Conservation (phyloP, 2,888 invertebrate genomes). For the Sarcophaga carnaria region DNA sequence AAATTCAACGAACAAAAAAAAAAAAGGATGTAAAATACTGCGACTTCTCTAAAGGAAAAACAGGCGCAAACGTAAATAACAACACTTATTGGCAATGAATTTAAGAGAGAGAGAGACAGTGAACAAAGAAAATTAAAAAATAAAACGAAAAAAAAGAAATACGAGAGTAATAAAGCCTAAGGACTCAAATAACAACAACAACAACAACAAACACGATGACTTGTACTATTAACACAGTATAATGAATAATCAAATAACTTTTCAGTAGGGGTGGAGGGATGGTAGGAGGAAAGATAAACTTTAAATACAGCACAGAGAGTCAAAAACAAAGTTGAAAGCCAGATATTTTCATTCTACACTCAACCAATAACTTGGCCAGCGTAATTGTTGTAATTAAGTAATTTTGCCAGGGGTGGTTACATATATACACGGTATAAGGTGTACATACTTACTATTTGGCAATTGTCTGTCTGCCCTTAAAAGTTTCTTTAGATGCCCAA, state of each 20-base stretch:
- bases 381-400: slow-evolving; percentile 79
- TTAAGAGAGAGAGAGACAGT: not conserved
- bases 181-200: slow-evolving; percentile 23
- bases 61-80: not conserved
- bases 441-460: too few relatives aligned
- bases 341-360: not conserved
- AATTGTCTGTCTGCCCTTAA: too few relatives aligned
- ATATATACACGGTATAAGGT: too few relatives aligned
- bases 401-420: slow-evolving; percentile 71
- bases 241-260: slow-evolving; percentile 59
- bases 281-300: not conserved
- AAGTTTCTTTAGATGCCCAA: too few relatives aligned
- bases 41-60: slow-evolving; percentile 9
- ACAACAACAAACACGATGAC: slow-evolving; percentile 17
- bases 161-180: slow-evolving; percentile 36
- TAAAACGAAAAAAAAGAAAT: not conserved
- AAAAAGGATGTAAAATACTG: slow-evolving; percentile 1
- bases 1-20: not conserved
- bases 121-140: not conserved
- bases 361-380: slow-evolving; percentile 36
- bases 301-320: not conserved
- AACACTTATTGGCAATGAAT: slow-evolving; percentile 30
- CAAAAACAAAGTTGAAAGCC: slow-evolving; percentile 15
- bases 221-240: slow-evolving; percentile 48
- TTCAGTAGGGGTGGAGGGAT: not conserved